Evolutionary conservation across 2,888 invertebrate genomes (phyloP), one percentile per base, ranked within the genome.

Genomic region (Theretra japonica): DNA sequence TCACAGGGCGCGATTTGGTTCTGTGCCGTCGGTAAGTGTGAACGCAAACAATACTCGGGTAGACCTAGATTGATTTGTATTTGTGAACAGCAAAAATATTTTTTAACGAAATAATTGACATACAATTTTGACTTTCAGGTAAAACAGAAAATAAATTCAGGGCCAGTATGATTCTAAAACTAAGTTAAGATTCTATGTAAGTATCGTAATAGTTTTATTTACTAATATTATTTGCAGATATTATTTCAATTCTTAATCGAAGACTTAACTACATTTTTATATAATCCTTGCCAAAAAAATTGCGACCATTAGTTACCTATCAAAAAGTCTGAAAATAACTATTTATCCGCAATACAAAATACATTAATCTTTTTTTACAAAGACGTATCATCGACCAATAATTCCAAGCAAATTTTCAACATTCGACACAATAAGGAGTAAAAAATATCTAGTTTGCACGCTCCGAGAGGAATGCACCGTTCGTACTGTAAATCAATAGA

Each of bases 401-500:
- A 48, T 65, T 48, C 48, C 65, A 3, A 17, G 65, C 41, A 65
- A 48, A 48, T 59, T 69, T 56, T 28, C 11, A 56, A 28, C 28
- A 69, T 69, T 53, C 56, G 28, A 15, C 53, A 50, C 19, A 65
- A 41, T 41, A 65, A 30, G 30, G 23, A 65, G 8, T 48, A 65
- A 65, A 53, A 62, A 65, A 65, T 23, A 65, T 23, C 60, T 65
- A 23, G 65, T 48, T 23, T 65, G 48, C 48, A 65, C 65, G 69
- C 69, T 72, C 57, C 68, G 65, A 62, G 75, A 82, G 82, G 81
- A 82, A 82, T 79, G 78, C 72, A 60, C 30, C 56, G 53, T 65
- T 59, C 72, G 76, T 78, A 78, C 80, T 81, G 80, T 86, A 83
- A 87, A 88, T 86, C 82, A 83, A 82, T 83, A 77, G 87, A 88